A percentile compares a stretch with the other conserved stretches of the same genome.
These are phyloP conservation scores for Brachionichthys hirsutus DNA, from an alignment of 2,113 vertebrate species.

Conservation along the genomic window DNA sequence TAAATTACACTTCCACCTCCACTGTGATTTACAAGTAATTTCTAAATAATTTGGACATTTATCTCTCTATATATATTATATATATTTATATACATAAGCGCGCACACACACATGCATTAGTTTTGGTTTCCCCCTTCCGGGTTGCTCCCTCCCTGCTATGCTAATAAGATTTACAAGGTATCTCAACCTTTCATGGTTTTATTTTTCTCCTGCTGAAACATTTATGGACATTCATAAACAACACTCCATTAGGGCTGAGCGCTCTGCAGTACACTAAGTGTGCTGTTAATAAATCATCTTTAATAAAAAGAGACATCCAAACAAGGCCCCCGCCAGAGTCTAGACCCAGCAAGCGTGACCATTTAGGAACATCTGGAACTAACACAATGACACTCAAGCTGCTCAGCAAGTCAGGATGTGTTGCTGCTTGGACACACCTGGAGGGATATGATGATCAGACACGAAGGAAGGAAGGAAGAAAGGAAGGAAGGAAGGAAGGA, in stretches of 20 bases:
- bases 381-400: slow-evolving; percentile 29
- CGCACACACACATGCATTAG: slow-evolving; percentile 3
- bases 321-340: slow-evolving; percentile 52
- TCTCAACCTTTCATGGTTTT: slow-evolving; percentile 68
- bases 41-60: too few species aligned
- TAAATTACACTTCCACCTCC: too few species aligned
- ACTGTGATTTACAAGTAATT: too few species aligned
- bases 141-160: slow-evolving; percentile 24
- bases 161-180: slow-evolving; percentile 72
- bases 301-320: slow-evolving; percentile 69
- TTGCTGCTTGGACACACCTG: slow-evolving; percentile 12
- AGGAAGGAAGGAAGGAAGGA: background rate
- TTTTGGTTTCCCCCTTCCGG: slow-evolving; percentile 13
- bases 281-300: slow-evolving; percentile 73
- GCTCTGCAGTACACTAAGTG: slow-evolving; percentile 64
- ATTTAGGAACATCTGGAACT: slow-evolving; percentile 63
- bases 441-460: background rate
- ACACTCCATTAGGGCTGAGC: slow-evolving; percentile 71
- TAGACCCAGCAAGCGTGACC: slow-evolving; percentile 40
- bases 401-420: slow-evolving; percentile 47
- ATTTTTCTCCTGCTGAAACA: slow-evolving; percentile 71
- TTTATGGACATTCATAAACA: slow-evolving; percentile 76
- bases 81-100: slow-evolving; percentile 1
- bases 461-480: background rate
- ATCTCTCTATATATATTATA: background rate